Base-by-base conservation (phyloP, 1,140 invertebrate species). In the Lepeophtheirus salmonis region DNA sequence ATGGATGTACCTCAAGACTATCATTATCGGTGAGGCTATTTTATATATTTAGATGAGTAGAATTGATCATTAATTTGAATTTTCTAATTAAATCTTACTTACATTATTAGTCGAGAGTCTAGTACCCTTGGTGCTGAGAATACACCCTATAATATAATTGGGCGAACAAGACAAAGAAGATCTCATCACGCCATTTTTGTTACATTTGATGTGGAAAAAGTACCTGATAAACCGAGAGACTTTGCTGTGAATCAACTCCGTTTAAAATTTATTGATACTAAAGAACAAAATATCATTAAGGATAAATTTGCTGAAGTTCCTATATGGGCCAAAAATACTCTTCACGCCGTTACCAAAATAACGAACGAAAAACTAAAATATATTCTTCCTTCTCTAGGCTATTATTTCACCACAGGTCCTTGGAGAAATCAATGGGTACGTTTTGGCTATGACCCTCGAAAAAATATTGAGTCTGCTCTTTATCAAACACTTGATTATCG, bases 401-500 rank as follows among this genome's bases (percentile, higher is more conserved):
- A 87, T 70, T 89, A 89, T 69, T 87, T 83, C 70, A 75, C 77
- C 13, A 83, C 79, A 64, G 90, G 91, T 0, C 90, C 90, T 0
- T 97, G 88, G 86, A 75, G 86, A 58, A 79, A 80, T 51, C 77
- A 84, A 67, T 94, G 89, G 83, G 80, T 87, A 0, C 79, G 75
- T 67, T 80, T 83, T 66, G 88, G 87, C 0, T 92, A 88, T 67
- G 86, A 94, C 74, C 88, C 89, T 0, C 74, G 83, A 49, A 82
- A 80, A 66, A 80, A 89, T 64, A 80, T 81, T n/a, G 68, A 73
- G 1, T 76, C 84, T 22, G 81, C 83, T 65, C 79, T 79, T 50
- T 91, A 88, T 70, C 89, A 95, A 71, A 82, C 80, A 12, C 73
- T 95, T 22, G 88, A 92, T 72, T 91, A 84, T 68, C 76, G 89